Evolutionary conservation across 92 coral and sea anemone species (phyloP).

Genomic region (Montipora capitata): DNA sequence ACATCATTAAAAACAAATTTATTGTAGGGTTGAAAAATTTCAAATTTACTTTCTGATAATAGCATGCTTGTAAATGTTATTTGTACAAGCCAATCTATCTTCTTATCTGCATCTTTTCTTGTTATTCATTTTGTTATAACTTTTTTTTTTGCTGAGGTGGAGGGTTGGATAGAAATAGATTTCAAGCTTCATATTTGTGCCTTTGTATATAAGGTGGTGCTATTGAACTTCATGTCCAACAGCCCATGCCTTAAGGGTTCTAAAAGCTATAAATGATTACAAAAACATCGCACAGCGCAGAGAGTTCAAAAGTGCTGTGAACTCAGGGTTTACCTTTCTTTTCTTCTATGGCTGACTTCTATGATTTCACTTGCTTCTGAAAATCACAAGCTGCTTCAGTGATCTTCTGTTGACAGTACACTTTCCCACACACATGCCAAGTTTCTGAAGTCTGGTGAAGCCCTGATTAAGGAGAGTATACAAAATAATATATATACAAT

Average conservation of each 20-base stretch:
- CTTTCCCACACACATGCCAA: conserved; percentile 8
- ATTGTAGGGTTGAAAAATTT: conserved; percentile 1
- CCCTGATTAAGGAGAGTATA: conserved; percentile 1
- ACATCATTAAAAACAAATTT: conserved; percentile 1
- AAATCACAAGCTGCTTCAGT: conserved; percentile 16
- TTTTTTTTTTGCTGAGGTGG: background rate
- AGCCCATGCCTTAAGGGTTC: background rate
- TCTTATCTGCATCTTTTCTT: background rate
- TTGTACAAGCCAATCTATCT: background rate
- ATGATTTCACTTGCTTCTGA: conserved; percentile 3
- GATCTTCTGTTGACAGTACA: conserved; percentile 4
- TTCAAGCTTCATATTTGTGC: background rate
- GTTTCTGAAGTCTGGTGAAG: conserved; percentile 18
- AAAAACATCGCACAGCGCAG: background rate
- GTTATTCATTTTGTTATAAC: background rate
- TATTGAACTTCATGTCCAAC: conserved; percentile 3
- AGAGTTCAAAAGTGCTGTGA: background rate
- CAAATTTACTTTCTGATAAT: background rate
- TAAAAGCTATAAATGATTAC: conserved; percentile 1
- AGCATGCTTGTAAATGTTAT: background rate
- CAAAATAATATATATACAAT: background rate
- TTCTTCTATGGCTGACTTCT: conserved; percentile 30
- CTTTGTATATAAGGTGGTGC: background rate
- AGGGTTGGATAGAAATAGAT: background rate
- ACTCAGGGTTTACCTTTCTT: background rate